These are phyloP conservation scores for Sinohyriopsis cumingii DNA, from an alignment of 2,888 invertebrate species.

Conservation along the genomic window DNA sequence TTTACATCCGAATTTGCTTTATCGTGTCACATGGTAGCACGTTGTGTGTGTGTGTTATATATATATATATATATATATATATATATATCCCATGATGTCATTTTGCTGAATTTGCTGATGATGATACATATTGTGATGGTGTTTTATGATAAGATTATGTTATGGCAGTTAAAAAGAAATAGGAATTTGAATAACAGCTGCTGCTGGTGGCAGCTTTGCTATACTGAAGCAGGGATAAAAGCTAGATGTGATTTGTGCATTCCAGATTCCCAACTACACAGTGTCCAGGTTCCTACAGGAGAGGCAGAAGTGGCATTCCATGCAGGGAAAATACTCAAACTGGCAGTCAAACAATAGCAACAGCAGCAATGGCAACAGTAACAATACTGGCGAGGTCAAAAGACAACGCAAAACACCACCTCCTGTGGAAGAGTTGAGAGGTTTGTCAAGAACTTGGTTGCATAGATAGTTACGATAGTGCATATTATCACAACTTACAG, in stretches of 20 bases:
- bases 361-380: conserved; percentile 43
- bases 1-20: too few species aligned
- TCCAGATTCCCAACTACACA: conserved; percentile 62
- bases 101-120: too few species aligned
- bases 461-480: not conserved
- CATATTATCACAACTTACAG: too few species aligned
- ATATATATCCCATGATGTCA: too few species aligned
- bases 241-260: not conserved
- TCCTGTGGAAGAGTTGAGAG: conserved; percentile 38
- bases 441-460: not conserved
- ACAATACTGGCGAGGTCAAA: conserved; percentile 55
- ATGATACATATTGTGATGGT: too few species aligned
- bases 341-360: conserved; percentile 33
- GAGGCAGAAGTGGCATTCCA: conserved; percentile 60
- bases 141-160: too few species aligned
- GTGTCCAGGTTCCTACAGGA: conserved; percentile 64
- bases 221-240: not conserved
- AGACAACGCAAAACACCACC: conserved; percentile 66
- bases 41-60: too few species aligned
- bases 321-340: conserved; percentile 46
- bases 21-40: too few species aligned
- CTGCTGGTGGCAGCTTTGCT: not conserved
- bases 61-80: too few species aligned
- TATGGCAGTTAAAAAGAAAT: too few species aligned
- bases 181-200: too few species aligned